Base-by-base conservation (phyloP, 2,113 vertebrate genomes). In the Phyllostomus hastatus region DNA sequence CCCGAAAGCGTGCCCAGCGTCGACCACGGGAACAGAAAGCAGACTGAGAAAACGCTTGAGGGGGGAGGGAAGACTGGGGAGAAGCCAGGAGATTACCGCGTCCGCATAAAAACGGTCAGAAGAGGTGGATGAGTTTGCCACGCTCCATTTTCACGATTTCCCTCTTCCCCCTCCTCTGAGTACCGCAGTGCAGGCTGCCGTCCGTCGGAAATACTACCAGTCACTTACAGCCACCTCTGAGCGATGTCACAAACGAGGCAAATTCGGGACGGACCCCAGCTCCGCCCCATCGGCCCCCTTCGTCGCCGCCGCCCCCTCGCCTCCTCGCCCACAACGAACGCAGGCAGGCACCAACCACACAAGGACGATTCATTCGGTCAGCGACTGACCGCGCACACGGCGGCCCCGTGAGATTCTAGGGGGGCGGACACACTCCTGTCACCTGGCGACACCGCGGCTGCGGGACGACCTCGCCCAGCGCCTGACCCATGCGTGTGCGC, bases 281-380 rank as follows among this genome's bases (percentile, higher is more conserved):
- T 41, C 78, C n/a, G 1, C 19, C 7, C 33, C 11, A 9, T 22
- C 31, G 31, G 26, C 0, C 22, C 57, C 20, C 19, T 59, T 50
- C 41, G 0, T n/a, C 20, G 41, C 48, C 8, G 4, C 10, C 28
- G 50, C 2, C 0, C 20, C 9, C 52, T 61, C 12, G 26, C 50
- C 11, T 41, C 7, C 1, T 8, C n/a, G n/a, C 50, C 78, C 43
- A 54, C 14, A 69, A 48, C 33, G 50, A 59, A 38, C 9, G 3
- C 22, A 3, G 57, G 22, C 57, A 3, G 0, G 8, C 54, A n/a
- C n/a, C n/a, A n/a, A 22, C 66, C 66, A 16, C 28, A 19, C 1
- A 9, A 19, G 1, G 66, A 9, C 6, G 7, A n/a, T n/a, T n/a
- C n/a, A 7, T 19, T n/a, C 15, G 4, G 64, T 19, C 64, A 15